These are phyloP conservation scores for Eilema depressum DNA, from an alignment of 2,888 invertebrate genomes.

Conservation along the genomic window DNA sequence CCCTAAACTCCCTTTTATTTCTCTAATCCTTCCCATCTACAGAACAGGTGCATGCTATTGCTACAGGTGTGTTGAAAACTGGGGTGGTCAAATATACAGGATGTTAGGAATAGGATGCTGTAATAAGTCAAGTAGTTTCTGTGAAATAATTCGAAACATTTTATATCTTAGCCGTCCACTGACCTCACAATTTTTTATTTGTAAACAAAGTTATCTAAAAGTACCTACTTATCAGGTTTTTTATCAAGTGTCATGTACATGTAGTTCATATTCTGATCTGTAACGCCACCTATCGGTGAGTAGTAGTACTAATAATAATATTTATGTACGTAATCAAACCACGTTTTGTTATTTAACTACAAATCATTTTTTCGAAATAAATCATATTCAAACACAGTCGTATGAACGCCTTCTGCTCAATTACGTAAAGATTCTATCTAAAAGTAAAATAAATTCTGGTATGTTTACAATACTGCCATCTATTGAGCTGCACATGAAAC, in stretches of 20 bases:
- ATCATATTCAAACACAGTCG: background rate
- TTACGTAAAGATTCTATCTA: background rate
- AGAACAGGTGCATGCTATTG: too few species aligned
- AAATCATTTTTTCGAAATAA: background rate
- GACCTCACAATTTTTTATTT: background rate
- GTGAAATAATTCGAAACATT: background rate
- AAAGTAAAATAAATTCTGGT: background rate
- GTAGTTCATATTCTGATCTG: background rate
- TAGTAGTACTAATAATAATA: slow-evolving; percentile 36
- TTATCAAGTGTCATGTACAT: too few species aligned
- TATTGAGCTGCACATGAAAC: background rate
- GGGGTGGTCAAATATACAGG: background rate
- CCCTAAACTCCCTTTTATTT: too few species aligned
- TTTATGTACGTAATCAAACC: background rate
- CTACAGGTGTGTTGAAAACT: too few species aligned
- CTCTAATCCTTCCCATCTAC: too few species aligned
- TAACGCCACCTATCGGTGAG: slow-evolving; percentile 50
- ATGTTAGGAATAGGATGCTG: background rate
- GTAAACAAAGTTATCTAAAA: background rate
- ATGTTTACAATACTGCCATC: slow-evolving; percentile 17
- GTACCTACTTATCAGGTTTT: background rate
- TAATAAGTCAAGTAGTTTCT: background rate
- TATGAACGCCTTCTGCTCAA: background rate
- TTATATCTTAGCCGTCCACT: background rate
- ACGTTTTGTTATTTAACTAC: background rate